Percentiles rank a stretch among this genome's conserved stretches.
phyloP scores from a whole-genome alignment of 2,797 vertebrate species.

The Lagodon rhomboides region DNA sequence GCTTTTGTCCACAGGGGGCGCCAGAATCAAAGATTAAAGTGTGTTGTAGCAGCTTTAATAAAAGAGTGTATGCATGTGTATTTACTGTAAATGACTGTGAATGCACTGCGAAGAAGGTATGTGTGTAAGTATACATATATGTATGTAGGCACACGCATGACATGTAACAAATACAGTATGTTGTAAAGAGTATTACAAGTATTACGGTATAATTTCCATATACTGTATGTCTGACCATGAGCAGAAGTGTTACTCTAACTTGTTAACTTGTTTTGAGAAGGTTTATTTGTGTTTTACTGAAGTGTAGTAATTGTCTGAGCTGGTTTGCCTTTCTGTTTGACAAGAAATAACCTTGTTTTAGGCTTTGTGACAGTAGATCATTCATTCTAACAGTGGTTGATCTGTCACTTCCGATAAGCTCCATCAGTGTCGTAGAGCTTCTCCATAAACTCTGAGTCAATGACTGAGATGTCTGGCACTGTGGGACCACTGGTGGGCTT shows the following conservation, averaged over 20 bases:
- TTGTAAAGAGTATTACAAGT: neutral
- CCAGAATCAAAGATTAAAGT: too few species aligned
- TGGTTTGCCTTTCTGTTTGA: neutral
- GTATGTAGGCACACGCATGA: neutral
- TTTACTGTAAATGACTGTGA: neutral
- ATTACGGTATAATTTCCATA: neutral
- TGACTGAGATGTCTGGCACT: conserved; percentile 41
- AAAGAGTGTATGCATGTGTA: neutral
- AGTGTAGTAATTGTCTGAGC: too few species aligned
- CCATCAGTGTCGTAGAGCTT: neutral
- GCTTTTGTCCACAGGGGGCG: too few species aligned
- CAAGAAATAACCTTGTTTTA: neutral
- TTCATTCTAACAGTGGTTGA: neutral
- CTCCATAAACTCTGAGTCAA: conserved; percentile 51
- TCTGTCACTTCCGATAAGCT: conserved; percentile 18
- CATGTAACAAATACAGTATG: neutral
- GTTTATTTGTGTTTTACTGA: too few species aligned
- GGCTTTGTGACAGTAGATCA: neutral
- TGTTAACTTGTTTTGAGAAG: too few species aligned
- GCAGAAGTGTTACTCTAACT: too few species aligned
- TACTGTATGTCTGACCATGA: neutral
- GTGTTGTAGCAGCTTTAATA: too few species aligned
- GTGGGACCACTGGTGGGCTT: conserved; percentile 61
- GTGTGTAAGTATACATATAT: too few species aligned
- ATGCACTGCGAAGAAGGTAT: neutral